Conservation (phyloP, 2,113 vertebrate species). For the Poicephalus gulielmi region DNA sequence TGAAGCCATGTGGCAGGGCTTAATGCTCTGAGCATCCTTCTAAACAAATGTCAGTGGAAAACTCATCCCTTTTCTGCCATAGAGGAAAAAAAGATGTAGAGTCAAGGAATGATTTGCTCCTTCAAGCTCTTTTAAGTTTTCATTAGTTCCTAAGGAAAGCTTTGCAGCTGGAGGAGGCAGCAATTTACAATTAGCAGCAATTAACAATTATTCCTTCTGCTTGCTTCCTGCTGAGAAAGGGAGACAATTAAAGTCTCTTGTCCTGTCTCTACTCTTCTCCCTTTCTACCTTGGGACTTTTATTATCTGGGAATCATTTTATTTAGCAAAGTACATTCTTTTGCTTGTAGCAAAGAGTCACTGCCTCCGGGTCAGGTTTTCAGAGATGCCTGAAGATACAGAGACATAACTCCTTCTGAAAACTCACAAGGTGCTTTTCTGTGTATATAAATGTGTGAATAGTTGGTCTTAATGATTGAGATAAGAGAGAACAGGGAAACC, state of each 20-base stretch:
- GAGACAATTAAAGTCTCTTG: slow-evolving; percentile 25
- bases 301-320: neutral
- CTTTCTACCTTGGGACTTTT: neutral
- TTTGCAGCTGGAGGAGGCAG: slow-evolving; percentile 29
- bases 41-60: neutral
- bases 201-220: slow-evolving; percentile 45
- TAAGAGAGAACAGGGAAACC: neutral
- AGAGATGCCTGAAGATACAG: neutral
- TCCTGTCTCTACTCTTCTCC: neutral
- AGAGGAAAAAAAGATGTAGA: neutral
- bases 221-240: slow-evolving; percentile 43
- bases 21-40: neutral
- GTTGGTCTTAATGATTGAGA: neutral
- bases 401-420: neutral
- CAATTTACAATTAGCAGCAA: slow-evolving; percentile 51
- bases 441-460: neutral
- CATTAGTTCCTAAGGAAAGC: slow-evolving; percentile 28
- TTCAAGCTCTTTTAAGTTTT: neutral
- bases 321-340: neutral
- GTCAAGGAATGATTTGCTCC: neutral
- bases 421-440: neutral
- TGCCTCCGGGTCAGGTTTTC: neutral
- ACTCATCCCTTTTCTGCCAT: neutral
- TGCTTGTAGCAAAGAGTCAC: neutral
- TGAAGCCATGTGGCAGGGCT: neutral